Conservation (phyloP, 1,140 invertebrate genomes). For the Pseudomyrmex flavicornis region DNA sequence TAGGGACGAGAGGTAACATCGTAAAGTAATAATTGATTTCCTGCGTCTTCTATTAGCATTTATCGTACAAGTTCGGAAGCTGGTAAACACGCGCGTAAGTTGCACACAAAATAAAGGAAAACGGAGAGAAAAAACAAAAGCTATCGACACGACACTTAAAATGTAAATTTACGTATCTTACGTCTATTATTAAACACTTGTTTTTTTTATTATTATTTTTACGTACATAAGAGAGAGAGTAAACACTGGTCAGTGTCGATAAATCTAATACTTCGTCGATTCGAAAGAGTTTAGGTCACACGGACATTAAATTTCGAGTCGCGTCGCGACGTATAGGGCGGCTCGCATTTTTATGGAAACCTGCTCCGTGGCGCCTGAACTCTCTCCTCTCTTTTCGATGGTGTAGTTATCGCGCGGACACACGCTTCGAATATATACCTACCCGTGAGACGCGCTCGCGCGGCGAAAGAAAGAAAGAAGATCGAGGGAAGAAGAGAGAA, state of each 20-base stretch:
- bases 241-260: background rate
- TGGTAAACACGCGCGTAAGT: background rate
- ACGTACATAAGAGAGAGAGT: background rate
- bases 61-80: background rate
- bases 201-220: background rate
- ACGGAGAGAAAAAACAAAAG: background rate
- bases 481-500: constrained; percentile 8
- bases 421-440: constrained; percentile 59
- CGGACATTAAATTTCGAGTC: constrained; percentile 73
- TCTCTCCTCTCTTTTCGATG: constrained; percentile 36
- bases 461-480: constrained; percentile 42
- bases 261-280: constrained; percentile 63
- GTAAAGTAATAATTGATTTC: constrained; percentile 52
- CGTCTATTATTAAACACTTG: background rate
- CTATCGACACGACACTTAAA: background rate
- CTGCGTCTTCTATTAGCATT: constrained; percentile 16
- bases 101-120: background rate
- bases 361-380: constrained; percentile 77
- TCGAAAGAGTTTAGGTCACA: constrained; percentile 72
- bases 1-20: constrained; percentile 4
- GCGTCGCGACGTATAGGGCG: constrained; percentile 68
- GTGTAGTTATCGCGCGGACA: constrained; percentile 59
- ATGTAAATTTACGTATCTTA: background rate
- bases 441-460: constrained; percentile 53
- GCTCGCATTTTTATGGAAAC: constrained; percentile 79